A percentile compares a stretch with the other conserved stretches of the same genome.
phyloP scores from a whole-genome alignment of 2,888 invertebrate species.

The Trachelus stipa region DNA sequence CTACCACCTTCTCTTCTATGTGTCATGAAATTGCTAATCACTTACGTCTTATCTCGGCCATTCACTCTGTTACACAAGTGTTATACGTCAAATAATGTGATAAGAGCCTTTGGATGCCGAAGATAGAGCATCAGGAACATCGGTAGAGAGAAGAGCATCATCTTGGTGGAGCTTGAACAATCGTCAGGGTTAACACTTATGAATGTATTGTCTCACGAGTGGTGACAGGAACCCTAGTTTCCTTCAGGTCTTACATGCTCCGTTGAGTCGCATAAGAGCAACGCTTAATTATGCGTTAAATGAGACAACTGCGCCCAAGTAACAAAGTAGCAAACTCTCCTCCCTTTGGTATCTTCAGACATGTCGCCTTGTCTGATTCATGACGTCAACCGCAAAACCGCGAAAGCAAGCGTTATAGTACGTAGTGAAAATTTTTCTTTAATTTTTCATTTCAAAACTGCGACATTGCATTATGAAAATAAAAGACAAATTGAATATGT shows the following conservation, averaged over 20 bases:
- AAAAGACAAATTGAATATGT: background rate
- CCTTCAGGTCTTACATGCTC: slow-evolving; percentile 36
- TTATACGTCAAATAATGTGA: background rate
- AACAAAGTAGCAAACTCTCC: slow-evolving; percentile 29
- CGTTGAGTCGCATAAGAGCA: slow-evolving; percentile 36
- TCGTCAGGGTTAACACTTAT: background rate
- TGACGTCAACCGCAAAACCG: background rate
- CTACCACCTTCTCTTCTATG: background rate
- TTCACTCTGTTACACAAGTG: background rate
- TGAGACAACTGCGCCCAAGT: slow-evolving; percentile 39
- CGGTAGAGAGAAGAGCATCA: background rate
- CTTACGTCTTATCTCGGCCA: background rate
- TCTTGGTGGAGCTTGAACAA: background rate
- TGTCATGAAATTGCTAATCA: background rate
- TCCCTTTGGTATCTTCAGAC: background rate
- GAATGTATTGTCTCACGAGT: slow-evolving; percentile 38
- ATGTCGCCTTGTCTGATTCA: background rate
- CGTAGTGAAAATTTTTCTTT: background rate
- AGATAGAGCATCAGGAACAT: background rate
- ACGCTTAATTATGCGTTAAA: slow-evolving; percentile 48
- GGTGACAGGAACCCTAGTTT: slow-evolving; percentile 30
- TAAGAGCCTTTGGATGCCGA: background rate
- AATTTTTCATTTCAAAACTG: background rate
- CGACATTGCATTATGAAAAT: background rate
- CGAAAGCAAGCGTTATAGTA: background rate